A percentile compares a stretch with the other conserved stretches of the same genome.
Conservation (phyloP, 2,797 vertebrate genomes). For the Tapirus indicus region DNA sequence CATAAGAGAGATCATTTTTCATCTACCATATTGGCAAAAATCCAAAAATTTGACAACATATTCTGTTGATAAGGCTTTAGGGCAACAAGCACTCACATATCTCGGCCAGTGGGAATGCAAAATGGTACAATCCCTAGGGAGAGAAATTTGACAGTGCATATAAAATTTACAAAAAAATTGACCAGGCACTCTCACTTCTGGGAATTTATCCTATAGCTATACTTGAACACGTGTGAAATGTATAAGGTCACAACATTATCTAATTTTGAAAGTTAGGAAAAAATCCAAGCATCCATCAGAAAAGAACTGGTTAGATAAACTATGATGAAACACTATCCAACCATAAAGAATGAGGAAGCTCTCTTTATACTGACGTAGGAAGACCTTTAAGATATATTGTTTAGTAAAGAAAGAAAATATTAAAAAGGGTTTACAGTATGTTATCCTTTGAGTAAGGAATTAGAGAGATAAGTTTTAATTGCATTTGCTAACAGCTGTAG, state of each 20-base stretch:
- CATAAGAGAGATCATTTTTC: neutral
- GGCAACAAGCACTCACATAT: neutral
- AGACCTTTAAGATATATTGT: neutral
- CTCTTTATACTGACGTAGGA: neutral
- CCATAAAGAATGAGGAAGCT: neutral
- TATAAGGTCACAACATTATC: neutral
- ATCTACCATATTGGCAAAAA: neutral
- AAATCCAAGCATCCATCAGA: neutral
- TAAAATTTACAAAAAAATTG: neutral
- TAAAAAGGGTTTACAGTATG: neutral
- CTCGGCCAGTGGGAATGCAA: neutral
- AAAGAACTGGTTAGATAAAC: neutral
- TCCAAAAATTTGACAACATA: neutral
- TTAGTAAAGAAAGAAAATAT: neutral
- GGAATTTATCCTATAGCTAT: neutral
- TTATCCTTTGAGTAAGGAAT: constrained; percentile 15
- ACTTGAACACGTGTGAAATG: neutral
- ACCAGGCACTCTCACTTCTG: neutral
- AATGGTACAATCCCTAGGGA: neutral
- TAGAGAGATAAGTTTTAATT: neutral
- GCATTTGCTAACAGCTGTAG: neutral
- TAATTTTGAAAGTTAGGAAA: constrained; percentile 34
- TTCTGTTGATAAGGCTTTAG: neutral
- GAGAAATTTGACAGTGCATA: neutral
- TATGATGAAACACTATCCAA: neutral